phyloP scores from a whole-genome alignment of 2,113 vertebrate genomes.

The Cyphomyrus discorhynchus region DNA sequence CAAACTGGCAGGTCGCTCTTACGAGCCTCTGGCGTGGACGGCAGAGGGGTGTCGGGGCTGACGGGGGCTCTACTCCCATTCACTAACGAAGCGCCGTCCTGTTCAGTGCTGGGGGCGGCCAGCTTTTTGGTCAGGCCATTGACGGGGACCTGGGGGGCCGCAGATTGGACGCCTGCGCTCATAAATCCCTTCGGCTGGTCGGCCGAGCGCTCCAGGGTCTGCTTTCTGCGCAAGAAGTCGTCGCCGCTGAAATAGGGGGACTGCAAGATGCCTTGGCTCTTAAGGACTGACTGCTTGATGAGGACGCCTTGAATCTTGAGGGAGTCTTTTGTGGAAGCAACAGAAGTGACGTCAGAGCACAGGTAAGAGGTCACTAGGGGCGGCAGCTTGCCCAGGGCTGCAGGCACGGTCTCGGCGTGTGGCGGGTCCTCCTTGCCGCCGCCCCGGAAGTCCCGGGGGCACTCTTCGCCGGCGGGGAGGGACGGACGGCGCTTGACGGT shows the following conservation, averaged over 20 bases:
- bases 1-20: constrained; percentile 61
- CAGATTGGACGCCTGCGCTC: constrained; percentile 52
- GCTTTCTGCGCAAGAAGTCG: constrained; percentile 63
- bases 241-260: constrained; percentile 60
- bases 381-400: constrained; percentile 65
- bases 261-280: constrained; percentile 70
- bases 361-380: constrained; percentile 75
- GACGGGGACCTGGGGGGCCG: constrained; percentile 57
- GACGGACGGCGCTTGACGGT: constrained; percentile 71
- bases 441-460: constrained; percentile 62
- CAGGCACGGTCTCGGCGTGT: not conserved
- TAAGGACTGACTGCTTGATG: constrained; percentile 72
- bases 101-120: constrained; percentile 59
- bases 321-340: constrained; percentile 66
- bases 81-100: constrained; percentile 55
- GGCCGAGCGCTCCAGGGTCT: constrained; percentile 71
- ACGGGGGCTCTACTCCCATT: constrained; percentile 55
- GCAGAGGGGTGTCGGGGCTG: constrained; percentile 14
- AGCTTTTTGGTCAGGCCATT: constrained; percentile 80
- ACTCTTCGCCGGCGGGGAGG: constrained; percentile 55
- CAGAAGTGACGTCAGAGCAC: constrained; percentile 74
- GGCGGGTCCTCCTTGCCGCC: constrained; percentile 44
- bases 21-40: constrained; percentile 33
- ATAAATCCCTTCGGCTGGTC: constrained; percentile 72
- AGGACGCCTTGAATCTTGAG: constrained; percentile 77